Evolutionary conservation across 2,113 vertebrate species (phyloP), one percentile per base, ranked within the genome.

Genomic region (Fukomys damarensis): DNA sequence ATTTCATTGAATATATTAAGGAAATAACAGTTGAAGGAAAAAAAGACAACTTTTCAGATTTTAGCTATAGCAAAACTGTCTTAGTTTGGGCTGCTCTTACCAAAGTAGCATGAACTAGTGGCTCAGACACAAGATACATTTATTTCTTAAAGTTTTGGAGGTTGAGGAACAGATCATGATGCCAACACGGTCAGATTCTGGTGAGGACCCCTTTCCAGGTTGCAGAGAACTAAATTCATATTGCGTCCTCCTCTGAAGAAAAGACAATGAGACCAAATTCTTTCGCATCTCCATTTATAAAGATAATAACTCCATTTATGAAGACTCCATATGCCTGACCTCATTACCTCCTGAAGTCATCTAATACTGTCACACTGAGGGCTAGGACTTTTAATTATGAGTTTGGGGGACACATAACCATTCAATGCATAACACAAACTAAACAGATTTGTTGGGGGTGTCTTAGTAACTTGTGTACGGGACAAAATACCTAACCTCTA

Each of bases 41-140:
- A 84, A n/a, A 1, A 58, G 41, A 24, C n/a, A 97, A 58, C 30
- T 93, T 92, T 92, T 80, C n/a, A 91, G 56, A 28, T 90, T 89
- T 87, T 87, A 91, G 74, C 43, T 35, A 2, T 20, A 70, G 43
- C 12, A 76, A 83, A 58, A 14, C 7, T 59, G 14, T 49, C 61
- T 70, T 46, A 10, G 28, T 59, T 30, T 70, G n/a, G 54, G 35
- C 10, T 93, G 35, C 5, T 41, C 46, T 17, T 41, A 43, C 30
- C 3, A 46, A n/a, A 43, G 5, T 30, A 41, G 16, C 61, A 24
- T 32, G 28, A 3, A 32, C 26, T 56, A 13, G 24, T 85, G 61
- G 12, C 41, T 70, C 46, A 41, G 6, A 24, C 80, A 54, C 9
- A 35, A 77, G 7, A 61, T 26, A 1, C 41, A 22, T 38, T 49